These are phyloP conservation scores for Austrofundulus limnaeus DNA, from an alignment of 2,113 vertebrate species.

Conservation along the genomic window DNA sequence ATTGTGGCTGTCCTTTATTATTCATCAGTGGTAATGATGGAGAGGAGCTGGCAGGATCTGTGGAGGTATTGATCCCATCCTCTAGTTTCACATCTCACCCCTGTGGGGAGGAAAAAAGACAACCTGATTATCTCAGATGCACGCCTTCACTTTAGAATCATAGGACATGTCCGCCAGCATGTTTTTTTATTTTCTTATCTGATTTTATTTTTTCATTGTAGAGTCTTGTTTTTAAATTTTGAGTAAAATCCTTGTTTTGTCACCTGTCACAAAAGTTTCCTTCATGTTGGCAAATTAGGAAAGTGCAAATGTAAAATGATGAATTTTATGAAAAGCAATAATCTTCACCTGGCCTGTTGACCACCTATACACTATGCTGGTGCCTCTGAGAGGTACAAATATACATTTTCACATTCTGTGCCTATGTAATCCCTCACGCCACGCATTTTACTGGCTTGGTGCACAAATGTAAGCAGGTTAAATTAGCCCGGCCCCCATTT, in stretches of 20 bases:
- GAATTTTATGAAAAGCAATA: conserved; percentile 33
- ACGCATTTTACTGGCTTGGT: conserved; percentile 78
- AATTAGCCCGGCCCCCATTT: conserved; percentile 86
- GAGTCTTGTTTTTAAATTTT: background rate
- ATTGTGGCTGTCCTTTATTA: conserved; percentile 66
- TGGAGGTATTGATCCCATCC: conserved; percentile 73
- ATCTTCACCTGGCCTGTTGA: conserved; percentile 32
- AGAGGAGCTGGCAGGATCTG: conserved; percentile 71
- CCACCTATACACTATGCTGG: conserved; percentile 32
- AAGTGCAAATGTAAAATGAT: conserved; percentile 16
- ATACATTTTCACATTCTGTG: conserved; percentile 15
- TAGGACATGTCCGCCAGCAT: conserved; percentile 14
- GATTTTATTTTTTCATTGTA: background rate
- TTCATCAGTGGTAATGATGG: conserved; percentile 76
- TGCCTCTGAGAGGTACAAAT: conserved; percentile 22
- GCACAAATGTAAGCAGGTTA: conserved; percentile 82
- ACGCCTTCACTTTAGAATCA: conserved; percentile 24
- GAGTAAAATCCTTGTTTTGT: background rate
- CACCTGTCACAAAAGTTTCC: background rate
- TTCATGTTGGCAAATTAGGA: conserved; percentile 12
- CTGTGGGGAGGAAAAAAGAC: conserved; percentile 40
- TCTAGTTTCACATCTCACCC: conserved; percentile 59
- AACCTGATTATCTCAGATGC: conserved; percentile 18
- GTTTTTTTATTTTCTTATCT: background rate
- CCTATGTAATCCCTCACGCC: conserved; percentile 30